A percentile compares a stretch with the other conserved stretches of the same genome.
Evolutionary conservation across 92 coral and sea anemone species (phyloP).

Genomic region (Palythoa grandiflora): DNA sequence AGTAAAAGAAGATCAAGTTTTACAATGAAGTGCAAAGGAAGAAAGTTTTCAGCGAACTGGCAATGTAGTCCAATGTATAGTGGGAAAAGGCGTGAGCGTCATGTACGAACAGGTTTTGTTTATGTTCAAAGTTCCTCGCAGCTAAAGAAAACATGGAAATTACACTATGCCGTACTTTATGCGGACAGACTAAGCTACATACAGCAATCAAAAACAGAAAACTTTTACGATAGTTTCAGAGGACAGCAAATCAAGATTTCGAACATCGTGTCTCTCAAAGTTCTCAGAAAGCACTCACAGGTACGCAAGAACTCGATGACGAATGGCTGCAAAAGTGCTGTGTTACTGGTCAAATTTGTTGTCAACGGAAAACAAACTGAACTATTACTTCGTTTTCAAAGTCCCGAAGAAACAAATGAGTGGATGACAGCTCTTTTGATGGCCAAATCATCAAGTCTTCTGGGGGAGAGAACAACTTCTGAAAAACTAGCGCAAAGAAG

Average conservation of each 20-base stretch:
- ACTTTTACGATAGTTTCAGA: neutral
- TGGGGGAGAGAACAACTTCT: neutral
- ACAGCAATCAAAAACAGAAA: neutral
- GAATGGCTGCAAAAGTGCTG: too few species aligned
- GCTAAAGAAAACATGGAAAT: constrained; percentile 12
- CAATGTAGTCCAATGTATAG: constrained; percentile 8
- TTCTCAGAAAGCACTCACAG: neutral
- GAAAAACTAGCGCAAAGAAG: neutral
- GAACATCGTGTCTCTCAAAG: neutral
- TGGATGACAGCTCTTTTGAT: constrained; percentile 41
- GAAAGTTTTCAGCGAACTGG: constrained; percentile 5
- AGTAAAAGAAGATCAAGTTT: constrained; percentile 2
- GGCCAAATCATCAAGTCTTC: constrained; percentile 38
- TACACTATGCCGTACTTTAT: constrained; percentile 16
- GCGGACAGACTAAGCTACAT: constrained; percentile 27
- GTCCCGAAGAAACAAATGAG: constrained; percentile 36
- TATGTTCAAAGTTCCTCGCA: constrained; percentile 18
- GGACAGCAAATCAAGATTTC: neutral
- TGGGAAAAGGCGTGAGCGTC: neutral
- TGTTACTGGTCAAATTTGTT: neutral
- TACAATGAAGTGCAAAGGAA: constrained; percentile 14
- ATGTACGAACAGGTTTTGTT: constrained; percentile 11
- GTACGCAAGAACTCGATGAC: neutral
- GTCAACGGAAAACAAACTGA: constrained; percentile 21
- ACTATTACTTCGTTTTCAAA: constrained; percentile 26